These are phyloP conservation scores for Macropus fuliginosus DNA, from an alignment of 2,797 vertebrate species.

Conservation along the genomic window DNA sequence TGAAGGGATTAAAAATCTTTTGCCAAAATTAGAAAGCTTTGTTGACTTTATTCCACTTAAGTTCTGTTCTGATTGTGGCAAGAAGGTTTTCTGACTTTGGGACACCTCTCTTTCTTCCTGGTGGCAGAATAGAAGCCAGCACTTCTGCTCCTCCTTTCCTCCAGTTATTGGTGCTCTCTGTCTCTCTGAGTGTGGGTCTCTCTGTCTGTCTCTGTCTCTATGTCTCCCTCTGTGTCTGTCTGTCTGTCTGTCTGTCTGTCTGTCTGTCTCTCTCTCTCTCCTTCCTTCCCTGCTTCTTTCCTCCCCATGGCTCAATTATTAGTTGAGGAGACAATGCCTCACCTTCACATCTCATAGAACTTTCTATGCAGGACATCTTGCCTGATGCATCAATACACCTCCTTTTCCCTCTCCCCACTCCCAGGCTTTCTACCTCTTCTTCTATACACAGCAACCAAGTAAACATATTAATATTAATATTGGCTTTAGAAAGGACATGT, in stretches of 20 bases:
- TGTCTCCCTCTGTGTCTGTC: not conserved
- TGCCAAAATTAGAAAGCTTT: not conserved
- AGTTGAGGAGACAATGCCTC: too few relatives aligned
- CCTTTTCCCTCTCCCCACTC: not conserved
- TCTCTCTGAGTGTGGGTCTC: not conserved
- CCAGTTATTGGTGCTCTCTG: not conserved
- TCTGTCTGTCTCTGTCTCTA: not conserved
- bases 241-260: too few relatives aligned
- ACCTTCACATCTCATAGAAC: not conserved
- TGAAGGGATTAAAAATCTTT: not conserved
- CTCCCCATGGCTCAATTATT: not conserved
- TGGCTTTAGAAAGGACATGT: not conserved
- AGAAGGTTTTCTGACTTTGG: not conserved
- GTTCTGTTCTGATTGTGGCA: not conserved
- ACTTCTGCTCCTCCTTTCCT: not conserved
- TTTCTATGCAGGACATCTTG: not conserved
- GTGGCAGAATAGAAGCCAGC: not conserved
- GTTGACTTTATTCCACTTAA: not conserved
- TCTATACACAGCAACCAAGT: not conserved
- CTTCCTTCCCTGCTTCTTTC: not conserved
- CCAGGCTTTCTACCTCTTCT: not conserved
- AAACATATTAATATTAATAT: not conserved
- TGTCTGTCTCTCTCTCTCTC: too few relatives aligned
- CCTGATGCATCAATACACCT: not conserved
- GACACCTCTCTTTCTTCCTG: not conserved